Evolutionary conservation across 2,797 vertebrate genomes (phyloP).

Genomic region (Etheostoma nigrum): DNA sequence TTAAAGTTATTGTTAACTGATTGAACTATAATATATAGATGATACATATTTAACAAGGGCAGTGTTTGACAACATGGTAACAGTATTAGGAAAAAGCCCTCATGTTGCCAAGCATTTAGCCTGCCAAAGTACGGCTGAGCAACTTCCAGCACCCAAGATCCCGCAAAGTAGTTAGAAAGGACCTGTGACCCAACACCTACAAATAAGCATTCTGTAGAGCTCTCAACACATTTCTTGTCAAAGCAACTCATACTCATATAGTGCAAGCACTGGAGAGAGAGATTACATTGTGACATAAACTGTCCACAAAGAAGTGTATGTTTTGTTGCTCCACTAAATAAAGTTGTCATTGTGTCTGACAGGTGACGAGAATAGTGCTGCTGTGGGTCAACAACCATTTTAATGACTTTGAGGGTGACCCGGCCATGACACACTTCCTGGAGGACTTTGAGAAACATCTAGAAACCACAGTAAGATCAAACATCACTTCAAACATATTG

Average conservation of each 20-base stretch:
- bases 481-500: background rate
- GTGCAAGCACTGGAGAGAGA: background rate
- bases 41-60: background rate
- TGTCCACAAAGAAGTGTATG: background rate
- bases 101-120: background rate
- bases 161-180: background rate
- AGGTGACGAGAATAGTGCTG: constrained; percentile 96
- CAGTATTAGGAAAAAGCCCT: background rate
- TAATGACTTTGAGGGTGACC: constrained; percentile 97
- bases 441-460: constrained; percentile 96
- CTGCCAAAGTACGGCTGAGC: background rate
- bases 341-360: constrained; percentile 38
- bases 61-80: background rate
- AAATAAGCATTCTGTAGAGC: background rate
- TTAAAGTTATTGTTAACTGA: background rate
- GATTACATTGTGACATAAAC: background rate
- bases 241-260: background rate
- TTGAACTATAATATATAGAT: background rate
- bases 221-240: background rate
- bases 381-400: constrained; percentile 99
- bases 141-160: background rate
- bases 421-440: constrained; percentile 95
- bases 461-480: constrained; percentile 89
- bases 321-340: background rate
- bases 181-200: constrained; percentile 18